Percentiles rank a stretch among this genome's conserved stretches.
Conservation (phyloP, 2,888 invertebrate genomes). For the Oligia fasciuncula region DNA sequence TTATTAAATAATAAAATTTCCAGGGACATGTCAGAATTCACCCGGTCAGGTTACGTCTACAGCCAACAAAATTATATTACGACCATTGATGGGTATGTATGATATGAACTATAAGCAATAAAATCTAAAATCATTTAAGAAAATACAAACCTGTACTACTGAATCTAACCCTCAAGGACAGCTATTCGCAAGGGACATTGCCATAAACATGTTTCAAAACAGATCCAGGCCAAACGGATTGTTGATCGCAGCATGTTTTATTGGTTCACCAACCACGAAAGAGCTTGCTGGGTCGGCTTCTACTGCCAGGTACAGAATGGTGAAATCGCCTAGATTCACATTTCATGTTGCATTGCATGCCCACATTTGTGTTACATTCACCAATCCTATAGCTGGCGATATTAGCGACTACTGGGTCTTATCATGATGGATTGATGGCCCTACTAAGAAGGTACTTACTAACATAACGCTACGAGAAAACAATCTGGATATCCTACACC, state of each 20-base stretch:
- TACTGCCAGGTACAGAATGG: too few species aligned
- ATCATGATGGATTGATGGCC: too few species aligned
- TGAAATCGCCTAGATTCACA: too few species aligned
- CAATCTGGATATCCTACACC: neutral
- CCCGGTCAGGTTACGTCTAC: slow-evolving; percentile 24
- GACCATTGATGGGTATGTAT: slow-evolving; percentile 54
- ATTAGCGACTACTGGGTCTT: too few species aligned
- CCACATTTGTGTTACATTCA: too few species aligned
- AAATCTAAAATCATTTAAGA: neutral
- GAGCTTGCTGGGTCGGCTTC: too few species aligned
- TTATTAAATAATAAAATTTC: neutral
- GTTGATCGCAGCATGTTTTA: neutral
- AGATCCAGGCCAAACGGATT: neutral
- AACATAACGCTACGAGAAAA: neutral
- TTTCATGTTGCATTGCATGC: too few species aligned
- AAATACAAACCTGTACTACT: neutral
- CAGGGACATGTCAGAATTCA: slow-evolving; percentile 24
- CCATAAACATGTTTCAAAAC: neutral
- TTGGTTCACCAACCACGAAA: too few species aligned
- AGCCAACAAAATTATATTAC: slow-evolving; percentile 41
- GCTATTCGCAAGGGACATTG: neutral
- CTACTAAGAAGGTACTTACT: neutral
- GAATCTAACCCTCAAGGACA: neutral
- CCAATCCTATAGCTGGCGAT: too few species aligned
- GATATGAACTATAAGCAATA: neutral